phyloP scores from a whole-genome alignment of 1,140 invertebrate genomes.

The Leptinotarsa texana region DNA sequence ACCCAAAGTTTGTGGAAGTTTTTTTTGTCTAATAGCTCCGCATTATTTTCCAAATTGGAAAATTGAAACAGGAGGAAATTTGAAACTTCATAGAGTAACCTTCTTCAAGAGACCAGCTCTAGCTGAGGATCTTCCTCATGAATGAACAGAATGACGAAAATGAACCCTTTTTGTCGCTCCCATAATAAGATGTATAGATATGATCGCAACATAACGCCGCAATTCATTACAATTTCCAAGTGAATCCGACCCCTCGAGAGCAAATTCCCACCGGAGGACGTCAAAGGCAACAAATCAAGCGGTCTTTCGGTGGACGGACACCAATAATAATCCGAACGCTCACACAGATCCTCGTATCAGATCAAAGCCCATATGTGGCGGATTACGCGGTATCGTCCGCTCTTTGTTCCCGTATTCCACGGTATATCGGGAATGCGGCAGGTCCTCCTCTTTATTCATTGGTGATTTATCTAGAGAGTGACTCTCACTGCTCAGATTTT shows the following conservation, averaged over 20 bases:
- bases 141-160: too few species aligned
- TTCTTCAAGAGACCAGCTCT: too few species aligned
- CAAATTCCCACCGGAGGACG: slow-evolving; percentile 27
- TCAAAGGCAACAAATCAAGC: slow-evolving; percentile 38
- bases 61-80: too few species aligned
- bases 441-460: too few species aligned
- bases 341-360: slow-evolving; percentile 38
- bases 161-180: background rate
- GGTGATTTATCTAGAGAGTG: too few species aligned
- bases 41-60: too few species aligned
- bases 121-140: too few species aligned
- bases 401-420: slow-evolving; percentile 24
- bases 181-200: slow-evolving; percentile 31
- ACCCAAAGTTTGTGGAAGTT: too few species aligned
- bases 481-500: too few species aligned
- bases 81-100: too few species aligned
- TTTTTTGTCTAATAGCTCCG: too few species aligned
- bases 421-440: too few species aligned
- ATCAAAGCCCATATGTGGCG: slow-evolving; percentile 41
- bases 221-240: slow-evolving; percentile 38
- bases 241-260: slow-evolving; percentile 30
- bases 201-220: slow-evolving; percentile 35
- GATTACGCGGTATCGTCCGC: slow-evolving; percentile 32
- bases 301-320: slow-evolving; percentile 32
- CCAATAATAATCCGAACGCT: slow-evolving; percentile 33